These are phyloP conservation scores for Pheosia tremula DNA, from an alignment of 2,888 invertebrate genomes.

Conservation along the genomic window DNA sequence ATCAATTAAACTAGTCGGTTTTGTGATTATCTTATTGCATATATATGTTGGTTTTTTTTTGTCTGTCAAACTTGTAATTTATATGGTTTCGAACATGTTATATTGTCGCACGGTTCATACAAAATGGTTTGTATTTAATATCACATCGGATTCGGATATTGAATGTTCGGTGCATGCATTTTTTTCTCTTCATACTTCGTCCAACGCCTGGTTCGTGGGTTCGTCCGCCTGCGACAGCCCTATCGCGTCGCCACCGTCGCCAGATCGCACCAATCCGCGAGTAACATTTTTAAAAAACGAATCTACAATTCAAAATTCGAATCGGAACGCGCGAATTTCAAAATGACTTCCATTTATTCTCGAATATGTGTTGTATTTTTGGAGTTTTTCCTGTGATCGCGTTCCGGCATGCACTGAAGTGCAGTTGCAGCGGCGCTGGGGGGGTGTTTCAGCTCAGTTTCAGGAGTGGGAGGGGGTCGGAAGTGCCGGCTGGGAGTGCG, in stretches of 20 bases:
- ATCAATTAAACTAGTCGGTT: conserved; percentile 59
- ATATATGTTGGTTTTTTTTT: conserved; percentile 40
- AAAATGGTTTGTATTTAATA: conserved; percentile 55
- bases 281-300: conserved; percentile 28
- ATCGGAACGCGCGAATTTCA: conserved; percentile 21
- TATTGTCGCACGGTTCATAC: conserved; percentile 68
- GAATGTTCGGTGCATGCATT: conserved; percentile 58
- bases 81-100: conserved; percentile 40
- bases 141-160: conserved; percentile 48
- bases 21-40: conserved; percentile 73
- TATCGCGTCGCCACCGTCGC: conserved; percentile 24
- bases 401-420: conserved; percentile 78
- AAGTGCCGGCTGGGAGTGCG: conserved; percentile 58
- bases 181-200: conserved; percentile 82
- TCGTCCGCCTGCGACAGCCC: conserved; percentile 40
- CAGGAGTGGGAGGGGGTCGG: conserved; percentile 52
- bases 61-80: conserved; percentile 61
- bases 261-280: conserved; percentile 22
- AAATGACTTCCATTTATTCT: neutral
- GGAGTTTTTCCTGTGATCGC: conserved; percentile 56
- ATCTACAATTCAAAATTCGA: conserved; percentile 11
- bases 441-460: conserved; percentile 50
- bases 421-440: conserved; percentile 70
- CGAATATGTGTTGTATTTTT: conserved; percentile 49
- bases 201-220: conserved; percentile 35